Conservation (phyloP, 2,888 invertebrate genomes). For the Cerastis leucographa region DNA sequence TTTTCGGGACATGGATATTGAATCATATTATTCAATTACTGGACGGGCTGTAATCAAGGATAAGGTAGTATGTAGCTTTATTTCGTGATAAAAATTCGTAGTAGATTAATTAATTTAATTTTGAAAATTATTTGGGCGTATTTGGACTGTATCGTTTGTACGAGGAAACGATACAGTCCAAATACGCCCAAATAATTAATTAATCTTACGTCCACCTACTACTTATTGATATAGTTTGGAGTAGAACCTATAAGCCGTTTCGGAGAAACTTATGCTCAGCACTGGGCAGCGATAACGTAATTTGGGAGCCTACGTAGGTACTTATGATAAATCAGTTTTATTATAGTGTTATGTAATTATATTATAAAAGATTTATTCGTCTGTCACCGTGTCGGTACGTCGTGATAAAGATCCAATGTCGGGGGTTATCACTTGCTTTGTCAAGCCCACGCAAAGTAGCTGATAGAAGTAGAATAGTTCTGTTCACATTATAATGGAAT, state of each 20-base stretch:
- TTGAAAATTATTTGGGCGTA: no score
- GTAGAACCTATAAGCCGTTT: not conserved
- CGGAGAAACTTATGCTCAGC: not conserved
- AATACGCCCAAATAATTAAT: no score
- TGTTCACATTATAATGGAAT: conserved; percentile 23
- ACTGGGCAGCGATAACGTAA: not conserved
- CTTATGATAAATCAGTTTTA: conserved; percentile 9
- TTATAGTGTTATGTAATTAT: conserved; percentile 20
- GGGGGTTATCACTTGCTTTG: conserved; percentile 50
- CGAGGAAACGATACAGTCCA: no score
- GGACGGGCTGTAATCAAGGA: not conserved
- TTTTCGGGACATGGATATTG: not conserved
- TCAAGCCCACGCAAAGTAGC: conserved; percentile 42
- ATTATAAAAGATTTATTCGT: conserved; percentile 17
- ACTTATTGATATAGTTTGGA: no score
- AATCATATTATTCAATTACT: not conserved
- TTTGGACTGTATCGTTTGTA: no score
- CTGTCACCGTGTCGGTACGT: conserved; percentile 4
- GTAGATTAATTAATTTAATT: no score
- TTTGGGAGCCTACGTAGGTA: conserved; percentile 5
- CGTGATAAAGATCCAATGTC: conserved; percentile 50
- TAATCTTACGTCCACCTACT: no score
- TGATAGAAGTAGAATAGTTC: conserved; percentile 18
- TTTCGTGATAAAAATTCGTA: no score
- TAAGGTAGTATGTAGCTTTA: not conserved